Percentiles rank a stretch among this genome's conserved stretches.
Conservation (phyloP, 2,797 vertebrate species). For the Xenops minutus region DNA sequence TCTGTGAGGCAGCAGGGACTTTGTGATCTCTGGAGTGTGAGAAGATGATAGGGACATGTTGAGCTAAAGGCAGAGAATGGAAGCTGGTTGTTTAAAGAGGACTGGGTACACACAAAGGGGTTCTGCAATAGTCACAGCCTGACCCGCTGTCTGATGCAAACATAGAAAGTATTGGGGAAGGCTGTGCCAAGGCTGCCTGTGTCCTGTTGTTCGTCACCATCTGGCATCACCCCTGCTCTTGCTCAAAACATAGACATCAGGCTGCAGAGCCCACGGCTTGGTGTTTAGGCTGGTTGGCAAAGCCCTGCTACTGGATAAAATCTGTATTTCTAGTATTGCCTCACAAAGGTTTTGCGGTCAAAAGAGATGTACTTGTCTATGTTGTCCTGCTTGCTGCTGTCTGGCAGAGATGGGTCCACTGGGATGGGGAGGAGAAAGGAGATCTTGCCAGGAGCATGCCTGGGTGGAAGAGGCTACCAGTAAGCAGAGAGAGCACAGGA, state of each 20-base stretch:
- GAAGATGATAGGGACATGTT: fast-evolving
- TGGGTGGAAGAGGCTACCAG: background rate
- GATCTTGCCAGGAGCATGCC: background rate
- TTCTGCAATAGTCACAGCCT: background rate
- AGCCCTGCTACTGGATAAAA: background rate
- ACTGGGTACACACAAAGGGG: background rate
- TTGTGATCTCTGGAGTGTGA: background rate
- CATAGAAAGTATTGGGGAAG: fast-evolving
- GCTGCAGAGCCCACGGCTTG: background rate
- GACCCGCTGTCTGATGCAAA: background rate
- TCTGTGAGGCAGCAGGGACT: background rate
- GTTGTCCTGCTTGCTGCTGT: background rate
- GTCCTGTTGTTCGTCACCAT: background rate
- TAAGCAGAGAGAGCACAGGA: background rate
- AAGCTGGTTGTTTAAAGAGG: background rate
- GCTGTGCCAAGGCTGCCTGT: background rate
- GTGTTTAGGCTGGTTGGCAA: background rate
- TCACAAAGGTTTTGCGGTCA: background rate
- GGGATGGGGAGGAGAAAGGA: background rate
- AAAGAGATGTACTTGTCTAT: background rate
- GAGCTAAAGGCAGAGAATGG: background rate
- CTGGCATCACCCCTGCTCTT: background rate
- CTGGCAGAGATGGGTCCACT: background rate
- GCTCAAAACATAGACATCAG: background rate
- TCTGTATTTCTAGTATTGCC: background rate